A percentile compares a stretch with the other conserved stretches of the same genome.
These are phyloP conservation scores for fruit fly (Drosophila melanogaster) DNA, from an alignment of 1,140 invertebrate genomes.

Conservation along the genomic window Release_6_plus_ISO1_MT NT_033777.3:14916001-14916500, in stretches of 20 bases:
- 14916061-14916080: slow-evolving; percentile 50
- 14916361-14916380: slow-evolving; percentile 7
- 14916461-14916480: too few species aligned
- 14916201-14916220: slow-evolving; percentile 8
- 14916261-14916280: slow-evolving; percentile 78
- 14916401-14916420: too few species aligned
- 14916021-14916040: slow-evolving; percentile 63
- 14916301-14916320: slow-evolving; percentile 51
- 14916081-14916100: slow-evolving; percentile 80
- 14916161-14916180: slow-evolving; percentile 2
- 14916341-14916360: slow-evolving; percentile 50
- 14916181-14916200: not conserved
- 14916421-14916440: too few species aligned
- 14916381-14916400: too few species aligned
- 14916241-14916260: slow-evolving; percentile 69
- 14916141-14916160: not conserved
- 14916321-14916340: slow-evolving; percentile 17
- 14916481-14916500: too few species aligned
- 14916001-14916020: slow-evolving; percentile 66
- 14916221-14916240: slow-evolving; percentile 77
- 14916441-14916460: too few species aligned
- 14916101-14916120: slow-evolving; percentile 66
- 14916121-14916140: slow-evolving; percentile 32
- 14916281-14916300: slow-evolving; percentile 72
- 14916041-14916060: slow-evolving; percentile 52